These are phyloP conservation scores for Corythaeola cristata DNA, from an alignment of 2,113 vertebrate genomes.

Conservation along the genomic window DNA sequence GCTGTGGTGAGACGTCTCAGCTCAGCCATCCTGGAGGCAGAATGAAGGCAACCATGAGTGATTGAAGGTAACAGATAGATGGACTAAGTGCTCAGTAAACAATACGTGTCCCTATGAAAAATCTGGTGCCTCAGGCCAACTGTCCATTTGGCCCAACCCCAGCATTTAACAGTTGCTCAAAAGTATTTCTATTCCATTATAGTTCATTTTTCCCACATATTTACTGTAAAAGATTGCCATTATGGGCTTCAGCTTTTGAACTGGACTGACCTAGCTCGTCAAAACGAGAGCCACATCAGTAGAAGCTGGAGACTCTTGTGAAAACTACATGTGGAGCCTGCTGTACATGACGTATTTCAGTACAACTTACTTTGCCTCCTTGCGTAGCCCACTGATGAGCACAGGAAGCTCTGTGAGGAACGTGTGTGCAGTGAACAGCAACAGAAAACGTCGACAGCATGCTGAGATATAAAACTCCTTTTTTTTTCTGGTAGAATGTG, in stretches of 20 bases:
- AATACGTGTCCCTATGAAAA: not conserved
- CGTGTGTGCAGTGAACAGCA: not conserved
- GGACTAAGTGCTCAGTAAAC: constrained; percentile 30
- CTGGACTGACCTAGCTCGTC: not conserved
- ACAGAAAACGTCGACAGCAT: not conserved
- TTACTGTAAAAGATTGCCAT: not conserved
- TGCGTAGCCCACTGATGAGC: not conserved
- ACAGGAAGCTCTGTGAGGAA: not conserved
- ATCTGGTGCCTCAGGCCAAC: constrained; percentile 3
- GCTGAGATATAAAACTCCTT: not conserved
- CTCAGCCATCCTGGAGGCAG: not conserved
- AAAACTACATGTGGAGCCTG: not conserved
- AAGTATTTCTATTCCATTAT: constrained; percentile 13
- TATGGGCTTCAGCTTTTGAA: constrained; percentile 10
- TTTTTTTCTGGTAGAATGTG: not conserved
- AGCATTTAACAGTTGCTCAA: constrained; percentile 42
- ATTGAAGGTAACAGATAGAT: constrained; percentile 66
- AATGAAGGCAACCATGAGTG: constrained; percentile 31
- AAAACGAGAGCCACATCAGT: not conserved
- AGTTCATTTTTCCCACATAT: constrained; percentile 4
- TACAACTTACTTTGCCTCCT: not conserved
- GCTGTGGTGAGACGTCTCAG: not conserved
- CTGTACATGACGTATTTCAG: not conserved
- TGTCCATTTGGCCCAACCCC: constrained; percentile 40
- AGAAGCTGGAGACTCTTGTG: not conserved